Evolutionary conservation across 2,888 invertebrate genomes (phyloP).

Genomic region (Hirudinaria manillensis): DNA sequence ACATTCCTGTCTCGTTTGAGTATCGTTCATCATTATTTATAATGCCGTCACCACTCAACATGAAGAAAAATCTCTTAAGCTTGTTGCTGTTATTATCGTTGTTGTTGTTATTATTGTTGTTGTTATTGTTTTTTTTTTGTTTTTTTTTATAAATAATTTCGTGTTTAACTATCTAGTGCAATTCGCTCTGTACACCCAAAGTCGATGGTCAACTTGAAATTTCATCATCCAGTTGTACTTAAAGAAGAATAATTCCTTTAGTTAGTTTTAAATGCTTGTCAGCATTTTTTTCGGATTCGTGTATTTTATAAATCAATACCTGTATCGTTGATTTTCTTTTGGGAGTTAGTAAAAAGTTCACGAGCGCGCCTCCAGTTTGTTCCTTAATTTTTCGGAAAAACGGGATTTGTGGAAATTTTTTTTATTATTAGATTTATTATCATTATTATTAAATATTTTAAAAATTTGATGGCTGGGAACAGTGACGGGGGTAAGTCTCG

Average conservation of each 20-base stretch:
- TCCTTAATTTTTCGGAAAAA: not conserved
- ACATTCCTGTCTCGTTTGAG: slow-evolving; percentile 1
- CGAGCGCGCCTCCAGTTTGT: not conserved
- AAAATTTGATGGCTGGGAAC: too few relatives aligned
- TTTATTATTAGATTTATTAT: too few relatives aligned
- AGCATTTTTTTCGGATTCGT: slow-evolving; percentile 8
- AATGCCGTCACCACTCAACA: not conserved
- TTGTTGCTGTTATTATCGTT: too few relatives aligned
- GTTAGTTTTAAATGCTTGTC: slow-evolving; percentile 15
- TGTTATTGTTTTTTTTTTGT: too few relatives aligned
- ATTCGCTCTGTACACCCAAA: not conserved
- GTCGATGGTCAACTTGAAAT: slow-evolving; percentile 6
- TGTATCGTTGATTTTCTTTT: slow-evolving; percentile 18
- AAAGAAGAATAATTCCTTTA: slow-evolving; percentile 5
- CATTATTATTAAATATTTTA: too few relatives aligned
- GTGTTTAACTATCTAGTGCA: slow-evolving; percentile 5
- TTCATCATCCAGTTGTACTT: slow-evolving; percentile 13
- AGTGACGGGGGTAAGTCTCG: too few relatives aligned
- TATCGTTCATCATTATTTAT: not conserved
- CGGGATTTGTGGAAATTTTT: too few relatives aligned
- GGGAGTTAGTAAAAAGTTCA: slow-evolving; percentile 16
- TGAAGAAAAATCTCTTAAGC: slow-evolving; percentile 6
- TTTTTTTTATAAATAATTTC: too few relatives aligned
- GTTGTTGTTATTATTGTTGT: too few relatives aligned
- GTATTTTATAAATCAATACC: slow-evolving; percentile 17